Conservation (phyloP, 2,113 vertebrate genomes). For the Corythornis madagascariensis region DNA sequence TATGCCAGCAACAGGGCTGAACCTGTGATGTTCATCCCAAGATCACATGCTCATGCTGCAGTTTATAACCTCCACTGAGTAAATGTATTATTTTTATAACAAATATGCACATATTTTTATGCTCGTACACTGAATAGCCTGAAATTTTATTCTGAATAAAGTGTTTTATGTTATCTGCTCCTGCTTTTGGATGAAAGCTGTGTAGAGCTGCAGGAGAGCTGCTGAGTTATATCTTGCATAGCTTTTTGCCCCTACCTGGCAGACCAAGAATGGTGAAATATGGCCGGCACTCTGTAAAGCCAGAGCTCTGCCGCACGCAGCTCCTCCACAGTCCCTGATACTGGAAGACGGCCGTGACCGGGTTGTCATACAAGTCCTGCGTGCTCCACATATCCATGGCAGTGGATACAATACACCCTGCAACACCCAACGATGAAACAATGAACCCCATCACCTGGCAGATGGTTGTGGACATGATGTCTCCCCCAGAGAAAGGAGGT, state of each 20-base stretch:
- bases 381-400: constrained; percentile 86
- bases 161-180: background rate
- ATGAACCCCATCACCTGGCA: constrained; percentile 84
- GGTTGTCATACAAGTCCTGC: constrained; percentile 83
- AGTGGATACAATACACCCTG: constrained; percentile 81
- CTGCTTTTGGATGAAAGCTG: background rate
- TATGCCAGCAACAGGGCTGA: background rate
- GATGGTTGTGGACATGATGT: constrained; percentile 82
- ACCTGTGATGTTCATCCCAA: background rate
- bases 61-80: background rate
- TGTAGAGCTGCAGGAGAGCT: background rate
- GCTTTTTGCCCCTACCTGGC: constrained; percentile 80
- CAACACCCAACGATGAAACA: constrained; percentile 76
- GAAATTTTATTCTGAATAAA: background rate
- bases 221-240: background rate
- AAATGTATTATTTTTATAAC: background rate
- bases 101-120: background rate
- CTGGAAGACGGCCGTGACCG: constrained; percentile 83
- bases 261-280: constrained; percentile 88
- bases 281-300: constrained; percentile 87
- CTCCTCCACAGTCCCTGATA: constrained; percentile 91
- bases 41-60: background rate
- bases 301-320: constrained; percentile 85
- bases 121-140: background rate
- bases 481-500: background rate